Conservation (phyloP, 1,140 invertebrate genomes). For the Pararge aegeria region DNA sequence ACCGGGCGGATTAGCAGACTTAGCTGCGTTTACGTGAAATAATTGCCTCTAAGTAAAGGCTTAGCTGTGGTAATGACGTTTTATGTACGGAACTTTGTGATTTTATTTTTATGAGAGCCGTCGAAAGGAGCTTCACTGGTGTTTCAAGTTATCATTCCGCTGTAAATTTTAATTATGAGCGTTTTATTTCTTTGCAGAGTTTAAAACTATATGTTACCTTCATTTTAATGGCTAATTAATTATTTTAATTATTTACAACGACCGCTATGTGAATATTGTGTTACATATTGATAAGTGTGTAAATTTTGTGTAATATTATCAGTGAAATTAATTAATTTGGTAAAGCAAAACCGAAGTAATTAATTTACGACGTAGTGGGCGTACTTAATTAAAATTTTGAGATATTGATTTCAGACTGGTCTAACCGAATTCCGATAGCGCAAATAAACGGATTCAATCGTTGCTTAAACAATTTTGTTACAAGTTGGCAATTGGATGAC, state of each 20-base stretch:
- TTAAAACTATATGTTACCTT: not conserved
- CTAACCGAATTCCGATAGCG: too few relatives aligned
- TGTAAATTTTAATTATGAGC: not conserved
- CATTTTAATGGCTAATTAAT: slow-evolving; percentile 15
- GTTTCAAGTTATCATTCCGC: not conserved
- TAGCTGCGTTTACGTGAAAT: slow-evolving; percentile 20
- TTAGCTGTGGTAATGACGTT: slow-evolving; percentile 13
- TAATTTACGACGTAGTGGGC: not conserved
- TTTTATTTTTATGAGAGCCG: not conserved
- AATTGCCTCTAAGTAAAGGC: slow-evolving; percentile 19
- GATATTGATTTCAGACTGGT: not conserved
- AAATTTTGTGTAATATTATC: not conserved
- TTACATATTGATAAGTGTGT: not conserved
- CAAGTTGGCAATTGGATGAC: too few relatives aligned
- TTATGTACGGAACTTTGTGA: not conserved
- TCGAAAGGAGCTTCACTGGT: not conserved
- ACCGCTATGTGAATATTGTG: not conserved
- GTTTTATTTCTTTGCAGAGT: not conserved
- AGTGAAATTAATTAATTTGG: not conserved
- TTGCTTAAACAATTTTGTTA: too few relatives aligned
- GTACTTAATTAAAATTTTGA: not conserved
- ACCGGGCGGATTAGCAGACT: slow-evolving; percentile 14
- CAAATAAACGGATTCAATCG: too few relatives aligned
- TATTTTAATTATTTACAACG: not conserved
- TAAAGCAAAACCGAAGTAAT: not conserved